Evolutionary conservation across 2,888 invertebrate species (phyloP).

Genomic region (Synergus japonicus): DNA sequence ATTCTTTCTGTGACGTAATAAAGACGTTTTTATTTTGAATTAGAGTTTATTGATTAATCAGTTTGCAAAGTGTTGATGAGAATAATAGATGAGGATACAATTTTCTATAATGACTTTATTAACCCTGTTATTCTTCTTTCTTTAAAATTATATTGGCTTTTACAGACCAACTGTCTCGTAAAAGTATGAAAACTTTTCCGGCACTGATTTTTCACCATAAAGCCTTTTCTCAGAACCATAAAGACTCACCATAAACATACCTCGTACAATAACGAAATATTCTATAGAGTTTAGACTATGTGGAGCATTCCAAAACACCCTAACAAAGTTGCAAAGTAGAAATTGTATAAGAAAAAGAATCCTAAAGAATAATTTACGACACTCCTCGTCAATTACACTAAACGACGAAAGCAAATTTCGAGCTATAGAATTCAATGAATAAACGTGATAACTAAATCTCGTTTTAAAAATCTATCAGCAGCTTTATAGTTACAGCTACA

Average conservation of each 20-base stretch:
- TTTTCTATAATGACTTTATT: too few relatives aligned
- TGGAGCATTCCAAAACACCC: too few relatives aligned
- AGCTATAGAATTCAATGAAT: background rate
- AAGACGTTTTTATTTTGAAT: background rate
- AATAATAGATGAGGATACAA: too few relatives aligned
- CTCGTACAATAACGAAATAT: slow-evolving; percentile 5
- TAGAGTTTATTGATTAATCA: background rate
- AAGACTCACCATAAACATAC: background rate
- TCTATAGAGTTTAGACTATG: slow-evolving; percentile 15
- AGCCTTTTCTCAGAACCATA: slow-evolving; percentile 6
- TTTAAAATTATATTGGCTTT: background rate
- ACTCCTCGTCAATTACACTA: slow-evolving; percentile 11
- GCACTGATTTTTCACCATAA: background rate
- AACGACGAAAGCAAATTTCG: slow-evolving; percentile 6
- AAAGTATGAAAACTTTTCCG: background rate
- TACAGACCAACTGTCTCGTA: too few relatives aligned
- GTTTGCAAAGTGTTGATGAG: too few relatives aligned
- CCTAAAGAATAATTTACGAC: slow-evolving; percentile 4
- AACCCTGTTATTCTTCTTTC: background rate
- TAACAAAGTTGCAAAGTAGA: slow-evolving; percentile 28
- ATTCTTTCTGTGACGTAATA: background rate
- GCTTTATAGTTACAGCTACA: slow-evolving; percentile 9
- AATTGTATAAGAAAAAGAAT: slow-evolving; percentile 3
- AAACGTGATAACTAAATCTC: slow-evolving; percentile 27
- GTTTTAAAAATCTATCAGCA: slow-evolving; percentile 21